phyloP scores from a whole-genome alignment of 2,888 invertebrate genomes.

The Capitulum mitella region DNA sequence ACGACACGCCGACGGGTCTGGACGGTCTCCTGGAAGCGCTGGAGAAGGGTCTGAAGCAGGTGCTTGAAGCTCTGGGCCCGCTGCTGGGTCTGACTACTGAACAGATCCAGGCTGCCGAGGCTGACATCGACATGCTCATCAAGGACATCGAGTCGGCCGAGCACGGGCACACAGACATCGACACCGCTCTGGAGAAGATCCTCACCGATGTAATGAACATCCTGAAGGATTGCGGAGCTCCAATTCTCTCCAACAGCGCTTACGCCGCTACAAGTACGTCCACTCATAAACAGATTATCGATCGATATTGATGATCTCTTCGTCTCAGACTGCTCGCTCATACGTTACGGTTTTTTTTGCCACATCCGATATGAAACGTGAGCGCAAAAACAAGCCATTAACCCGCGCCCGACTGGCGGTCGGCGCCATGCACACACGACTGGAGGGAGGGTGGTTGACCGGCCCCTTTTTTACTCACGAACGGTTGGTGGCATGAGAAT shows the following conservation, averaged over 20 bases:
- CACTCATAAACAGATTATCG: no score
- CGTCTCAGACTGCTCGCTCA: no score
- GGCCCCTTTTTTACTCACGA: no score
- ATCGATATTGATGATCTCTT: no score
- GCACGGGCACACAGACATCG: not conserved
- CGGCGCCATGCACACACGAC: no score
- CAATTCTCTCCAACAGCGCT: not conserved
- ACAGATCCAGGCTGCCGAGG: not conserved
- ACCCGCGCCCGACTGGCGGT: no score
- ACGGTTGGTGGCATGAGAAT: no score
- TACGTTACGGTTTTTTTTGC: no score
- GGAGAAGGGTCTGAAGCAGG: not conserved
- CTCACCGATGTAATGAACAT: not conserved
- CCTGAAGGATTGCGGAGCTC: not conserved
- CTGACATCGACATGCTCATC: not conserved
- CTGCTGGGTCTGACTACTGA: not conserved
- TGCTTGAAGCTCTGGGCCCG: not conserved
- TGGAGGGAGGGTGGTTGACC: no score
- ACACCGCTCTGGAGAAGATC: slow-evolving; percentile 1
- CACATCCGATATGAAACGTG: no score
- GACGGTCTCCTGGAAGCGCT: not conserved
- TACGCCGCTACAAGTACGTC: not conserved
- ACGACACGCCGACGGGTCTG: not conserved
- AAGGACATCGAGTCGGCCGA: slow-evolving; percentile 2
- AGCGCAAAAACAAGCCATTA: no score